phyloP scores from a whole-genome alignment of 2,888 invertebrate genomes.

The Leistus spinibarbis region DNA sequence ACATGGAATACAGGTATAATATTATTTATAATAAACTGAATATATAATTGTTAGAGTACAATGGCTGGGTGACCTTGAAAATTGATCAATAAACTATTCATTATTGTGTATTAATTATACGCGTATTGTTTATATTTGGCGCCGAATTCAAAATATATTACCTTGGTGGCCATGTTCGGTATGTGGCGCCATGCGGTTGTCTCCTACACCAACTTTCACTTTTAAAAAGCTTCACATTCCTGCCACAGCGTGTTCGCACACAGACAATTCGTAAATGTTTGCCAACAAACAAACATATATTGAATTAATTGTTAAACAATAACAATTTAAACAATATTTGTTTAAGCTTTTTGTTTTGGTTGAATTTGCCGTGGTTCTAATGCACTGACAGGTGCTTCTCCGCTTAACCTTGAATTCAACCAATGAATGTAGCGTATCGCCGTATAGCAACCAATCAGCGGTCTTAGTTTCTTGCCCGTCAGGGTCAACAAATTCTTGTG shows the following conservation, averaged over 20 bases:
- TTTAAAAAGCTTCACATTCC: slow-evolving; percentile 4
- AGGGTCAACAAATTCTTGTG: slow-evolving; percentile 61
- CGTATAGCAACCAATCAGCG: slow-evolving; percentile 54
- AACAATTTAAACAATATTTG: too few species aligned
- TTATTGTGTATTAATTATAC: neutral
- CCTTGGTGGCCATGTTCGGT: neutral
- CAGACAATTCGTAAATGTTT: neutral
- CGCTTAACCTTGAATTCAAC: slow-evolving; percentile 59
- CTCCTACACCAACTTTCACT: slow-evolving; percentile 13
- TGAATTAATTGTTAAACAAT: too few species aligned
- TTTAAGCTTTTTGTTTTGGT: neutral
- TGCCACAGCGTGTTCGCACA: neutral
- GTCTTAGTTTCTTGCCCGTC: slow-evolving; percentile 50
- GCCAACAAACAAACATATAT: neutral
- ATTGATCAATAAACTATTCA: neutral
- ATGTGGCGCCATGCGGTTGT: slow-evolving; percentile 3
- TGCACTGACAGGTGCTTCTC: slow-evolving; percentile 58
- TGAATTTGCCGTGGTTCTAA: neutral
- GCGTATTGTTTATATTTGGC: too few species aligned
- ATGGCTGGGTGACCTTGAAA: neutral
- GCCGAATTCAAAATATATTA: neutral
- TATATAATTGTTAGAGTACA: neutral
- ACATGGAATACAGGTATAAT: slow-evolving; percentile 3
- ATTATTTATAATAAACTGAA: neutral
- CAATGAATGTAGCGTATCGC: slow-evolving; percentile 53